A percentile compares a stretch with the other conserved stretches of the same genome.
phyloP scores from a whole-genome alignment of 2,113 vertebrate genomes.

The Dascyllus trimaculatus region DNA sequence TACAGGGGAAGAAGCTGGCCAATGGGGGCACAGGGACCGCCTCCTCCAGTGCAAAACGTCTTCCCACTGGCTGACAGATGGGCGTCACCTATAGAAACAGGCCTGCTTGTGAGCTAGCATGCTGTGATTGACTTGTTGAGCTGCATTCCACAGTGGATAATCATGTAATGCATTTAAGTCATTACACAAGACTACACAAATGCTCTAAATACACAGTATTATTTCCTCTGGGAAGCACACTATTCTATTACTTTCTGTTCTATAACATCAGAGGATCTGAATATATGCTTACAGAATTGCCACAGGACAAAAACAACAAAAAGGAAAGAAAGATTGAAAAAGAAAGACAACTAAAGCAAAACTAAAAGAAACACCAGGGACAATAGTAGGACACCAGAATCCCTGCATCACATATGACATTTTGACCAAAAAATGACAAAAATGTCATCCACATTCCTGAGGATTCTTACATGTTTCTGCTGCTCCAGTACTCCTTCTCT shows the following conservation, averaged over 20 bases:
- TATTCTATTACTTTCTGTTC: not conserved
- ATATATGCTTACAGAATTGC: not conserved
- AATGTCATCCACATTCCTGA: too few species aligned
- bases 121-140: constrained; percentile 13
- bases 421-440: not conserved
- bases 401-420: not conserved
- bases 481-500: constrained; percentile 47
- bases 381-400: not conserved
- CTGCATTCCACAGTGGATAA: constrained; percentile 35
- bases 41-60: constrained; percentile 55
- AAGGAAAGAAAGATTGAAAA: not conserved
- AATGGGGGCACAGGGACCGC: constrained; percentile 70
- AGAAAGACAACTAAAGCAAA: not conserved
- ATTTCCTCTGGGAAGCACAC: not conserved
- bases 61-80: constrained; percentile 57
- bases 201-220: not conserved
- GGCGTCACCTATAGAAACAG: constrained; percentile 62
- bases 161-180: constrained; percentile 4
- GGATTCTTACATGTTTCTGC: constrained; percentile 55
- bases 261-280: not conserved
- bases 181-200: constrained; percentile 11
- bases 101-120: constrained; percentile 21
- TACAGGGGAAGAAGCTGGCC: constrained; percentile 85
- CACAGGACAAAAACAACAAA: not conserved
- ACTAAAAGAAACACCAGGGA: not conserved